Percentiles rank a stretch among this genome's conserved stretches.
Evolutionary conservation across 2,797 vertebrate genomes (phyloP).

Genomic region (Agapornis canus): DNA sequence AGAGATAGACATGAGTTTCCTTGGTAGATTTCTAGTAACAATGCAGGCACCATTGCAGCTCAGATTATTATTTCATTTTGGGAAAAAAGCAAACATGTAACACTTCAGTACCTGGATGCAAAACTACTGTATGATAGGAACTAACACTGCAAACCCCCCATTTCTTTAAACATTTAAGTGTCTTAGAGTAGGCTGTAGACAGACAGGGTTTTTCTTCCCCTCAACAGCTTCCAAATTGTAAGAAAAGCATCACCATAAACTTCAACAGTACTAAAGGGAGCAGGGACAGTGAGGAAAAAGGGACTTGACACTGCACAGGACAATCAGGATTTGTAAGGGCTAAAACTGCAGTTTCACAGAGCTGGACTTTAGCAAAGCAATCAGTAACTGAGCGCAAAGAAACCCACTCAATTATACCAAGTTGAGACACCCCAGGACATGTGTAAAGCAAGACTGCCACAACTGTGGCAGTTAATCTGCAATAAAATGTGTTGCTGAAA

Average conservation of each 20-base stretch:
- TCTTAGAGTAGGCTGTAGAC: background rate
- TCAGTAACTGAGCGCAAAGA: background rate
- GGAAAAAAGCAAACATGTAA: background rate
- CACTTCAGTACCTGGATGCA: background rate
- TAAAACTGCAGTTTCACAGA: background rate
- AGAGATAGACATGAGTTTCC: background rate
- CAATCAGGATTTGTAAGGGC: background rate
- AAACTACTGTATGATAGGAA: background rate
- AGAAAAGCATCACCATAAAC: background rate
- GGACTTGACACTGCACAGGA: background rate
- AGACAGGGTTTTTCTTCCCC: fast-evolving
- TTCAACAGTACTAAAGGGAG: background rate
- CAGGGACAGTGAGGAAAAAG: background rate
- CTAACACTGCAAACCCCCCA: background rate
- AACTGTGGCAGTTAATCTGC: background rate
- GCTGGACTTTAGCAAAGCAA: background rate
- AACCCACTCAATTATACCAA: background rate
- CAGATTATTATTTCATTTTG: background rate
- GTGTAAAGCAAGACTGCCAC: background rate
- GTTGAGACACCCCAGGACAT: background rate
- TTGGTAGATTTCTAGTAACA: background rate
- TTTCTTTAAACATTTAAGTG: background rate
- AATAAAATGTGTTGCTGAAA: background rate
- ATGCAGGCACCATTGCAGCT: background rate
- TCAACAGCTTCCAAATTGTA: background rate